Evolutionary conservation across 2,888 invertebrate genomes (phyloP), one percentile per base, ranked within the genome.

Genomic region (Nowickia ferox): DNA sequence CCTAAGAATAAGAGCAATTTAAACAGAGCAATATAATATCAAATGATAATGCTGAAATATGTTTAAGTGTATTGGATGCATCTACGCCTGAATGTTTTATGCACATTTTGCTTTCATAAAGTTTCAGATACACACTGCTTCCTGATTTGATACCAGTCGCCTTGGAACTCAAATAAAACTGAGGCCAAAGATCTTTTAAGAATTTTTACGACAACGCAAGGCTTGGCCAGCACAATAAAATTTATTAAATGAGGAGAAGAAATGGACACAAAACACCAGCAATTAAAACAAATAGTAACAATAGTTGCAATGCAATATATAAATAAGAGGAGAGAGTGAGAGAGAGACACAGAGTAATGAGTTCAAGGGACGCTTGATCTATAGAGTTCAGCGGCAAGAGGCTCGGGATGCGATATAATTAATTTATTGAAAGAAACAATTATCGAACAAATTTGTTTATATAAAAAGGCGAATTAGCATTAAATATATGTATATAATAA

Each of bases 71-170:
- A 46, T n/a, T 61, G 46, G 55, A 30, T 11, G 13, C 9, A 15
- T 30, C 46, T 46, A 22, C 30, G 8, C 30, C 44, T 9, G 44
- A 22, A 11, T 53, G 44, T 59, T 66, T 48, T 44, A 78, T 66
- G 55, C n/a, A 19, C 38, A 42, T 22, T 72, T 19, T 42, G 22
- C 42, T 74, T 57, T 74, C 48, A 74, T 51, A 74, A 65, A 80
- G 30, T 30, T 53, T 46, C 11, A 79, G 78, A 71, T 71, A 79
- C 17, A 44, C 42, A 9, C 6, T 68, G 71, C 83, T 83, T 83
- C 77, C 83, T 83, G 76, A 72, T 83, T 83, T 77, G 83, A 77
- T 83, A 83, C 10, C 55, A 61, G 19, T 57, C 59, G 15, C 13
- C 44, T 38, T 44, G 22, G 42, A 46, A 30, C n/a, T 42, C 44